Conservation (phyloP, 2,888 invertebrate genomes). For the Cephus sareptanus region DNA sequence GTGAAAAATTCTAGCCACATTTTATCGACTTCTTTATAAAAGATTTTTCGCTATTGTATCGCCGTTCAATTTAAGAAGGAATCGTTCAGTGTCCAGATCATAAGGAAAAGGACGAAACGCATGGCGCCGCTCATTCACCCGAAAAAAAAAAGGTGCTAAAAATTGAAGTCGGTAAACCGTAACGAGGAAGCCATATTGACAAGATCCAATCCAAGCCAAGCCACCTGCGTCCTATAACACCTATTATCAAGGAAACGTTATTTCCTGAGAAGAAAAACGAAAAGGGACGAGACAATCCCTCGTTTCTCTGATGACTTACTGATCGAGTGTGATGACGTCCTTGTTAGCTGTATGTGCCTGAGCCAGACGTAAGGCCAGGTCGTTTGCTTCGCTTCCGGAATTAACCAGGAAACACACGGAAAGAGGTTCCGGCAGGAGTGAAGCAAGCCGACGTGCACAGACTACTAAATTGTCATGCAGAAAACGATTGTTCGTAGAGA, state of each 20-base stretch:
- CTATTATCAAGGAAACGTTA: constrained; percentile 5
- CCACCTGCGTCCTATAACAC: constrained; percentile 9
- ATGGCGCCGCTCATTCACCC: background rate
- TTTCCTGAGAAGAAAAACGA: background rate
- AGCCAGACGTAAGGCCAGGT: constrained; percentile 92
- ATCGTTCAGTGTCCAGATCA: background rate
- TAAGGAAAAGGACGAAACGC: background rate
- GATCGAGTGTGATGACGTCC: constrained; percentile 94
- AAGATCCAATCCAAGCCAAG: constrained; percentile 7
- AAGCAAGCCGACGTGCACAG: constrained; percentile 85
- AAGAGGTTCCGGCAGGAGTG: constrained; percentile 85
- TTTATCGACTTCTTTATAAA: background rate
- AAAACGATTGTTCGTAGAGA: constrained; percentile 96
- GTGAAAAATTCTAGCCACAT: background rate
- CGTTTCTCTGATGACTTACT: constrained; percentile 77
- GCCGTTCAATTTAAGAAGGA: background rate
- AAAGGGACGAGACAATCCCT: background rate
- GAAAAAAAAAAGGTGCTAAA: background rate
- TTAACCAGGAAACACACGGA: constrained; percentile 97
- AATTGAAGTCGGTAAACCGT: background rate
- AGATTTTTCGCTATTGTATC: background rate
- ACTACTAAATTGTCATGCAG: constrained; percentile 95
- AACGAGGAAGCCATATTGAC: background rate
- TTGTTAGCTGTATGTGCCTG: constrained; percentile 87
- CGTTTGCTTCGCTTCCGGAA: constrained; percentile 99